Conservation (phyloP, 2,888 invertebrate species). For the Cremastobaeus sp. region DNA sequence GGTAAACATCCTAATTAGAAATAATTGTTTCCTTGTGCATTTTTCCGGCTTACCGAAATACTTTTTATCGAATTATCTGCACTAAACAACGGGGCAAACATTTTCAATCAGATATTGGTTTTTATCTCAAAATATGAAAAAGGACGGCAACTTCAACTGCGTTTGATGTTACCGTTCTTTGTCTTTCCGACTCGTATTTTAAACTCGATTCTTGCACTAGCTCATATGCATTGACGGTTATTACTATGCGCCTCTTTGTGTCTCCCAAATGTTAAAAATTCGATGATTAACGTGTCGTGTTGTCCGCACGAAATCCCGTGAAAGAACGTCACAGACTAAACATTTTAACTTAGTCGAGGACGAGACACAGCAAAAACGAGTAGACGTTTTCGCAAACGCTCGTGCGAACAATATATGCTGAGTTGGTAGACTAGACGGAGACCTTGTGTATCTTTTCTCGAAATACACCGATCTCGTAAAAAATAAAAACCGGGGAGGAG, state of each 20-base stretch:
- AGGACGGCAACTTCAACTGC: no score
- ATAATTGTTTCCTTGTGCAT: no score
- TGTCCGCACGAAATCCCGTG: conserved; percentile 53
- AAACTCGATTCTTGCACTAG: no score
- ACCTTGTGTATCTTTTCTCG: conserved; percentile 16
- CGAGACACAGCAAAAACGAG: conserved; percentile 58
- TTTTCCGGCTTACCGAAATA: no score
- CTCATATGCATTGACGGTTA: no score
- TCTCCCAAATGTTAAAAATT: conserved; percentile 25
- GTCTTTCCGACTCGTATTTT: conserved; percentile 2
- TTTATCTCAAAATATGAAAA: no score
- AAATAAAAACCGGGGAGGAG: not conserved
- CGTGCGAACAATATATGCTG: conserved; percentile 66
- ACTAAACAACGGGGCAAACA: no score
- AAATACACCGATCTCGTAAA: conserved; percentile 8
- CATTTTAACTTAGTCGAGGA: conserved; percentile 65
- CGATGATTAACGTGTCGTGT: conserved; percentile 55
- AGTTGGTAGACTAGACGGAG: conserved; percentile 20
- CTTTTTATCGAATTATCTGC: no score
- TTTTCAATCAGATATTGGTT: no score
- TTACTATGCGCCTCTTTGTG: conserved; percentile 23
- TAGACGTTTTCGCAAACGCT: conserved; percentile 40
- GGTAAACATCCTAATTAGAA: no score
- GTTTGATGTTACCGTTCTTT: conserved; percentile 10
- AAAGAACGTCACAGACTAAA: conserved; percentile 67